These are phyloP conservation scores for Rhabdophis nuchalis DNA, from an alignment of 2,797 vertebrate species.

Conservation along the genomic window DNA sequence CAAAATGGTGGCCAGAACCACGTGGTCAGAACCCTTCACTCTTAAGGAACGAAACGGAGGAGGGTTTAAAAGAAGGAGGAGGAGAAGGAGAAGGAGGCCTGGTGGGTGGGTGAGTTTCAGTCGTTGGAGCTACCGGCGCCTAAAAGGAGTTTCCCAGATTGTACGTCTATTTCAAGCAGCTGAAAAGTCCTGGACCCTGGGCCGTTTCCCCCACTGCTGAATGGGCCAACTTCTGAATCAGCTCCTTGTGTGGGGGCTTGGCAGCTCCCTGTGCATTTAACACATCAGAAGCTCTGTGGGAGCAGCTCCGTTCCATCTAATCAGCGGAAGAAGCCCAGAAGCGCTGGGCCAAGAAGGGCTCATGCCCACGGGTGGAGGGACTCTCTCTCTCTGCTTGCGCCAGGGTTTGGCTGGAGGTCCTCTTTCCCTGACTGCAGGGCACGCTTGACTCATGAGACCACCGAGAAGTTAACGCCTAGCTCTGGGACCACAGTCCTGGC, in stretches of 20 bases:
- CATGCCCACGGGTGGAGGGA: background rate
- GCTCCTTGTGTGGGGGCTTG: background rate
- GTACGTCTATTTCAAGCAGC: background rate
- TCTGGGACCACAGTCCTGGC: background rate
- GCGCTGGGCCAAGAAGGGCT: background rate
- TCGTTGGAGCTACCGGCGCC: background rate
- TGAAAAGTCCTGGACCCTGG: background rate
- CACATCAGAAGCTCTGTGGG: background rate
- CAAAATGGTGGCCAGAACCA: background rate
- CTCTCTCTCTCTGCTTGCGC: background rate
- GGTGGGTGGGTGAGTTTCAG: background rate
- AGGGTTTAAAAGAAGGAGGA: background rate
- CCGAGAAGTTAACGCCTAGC: background rate
- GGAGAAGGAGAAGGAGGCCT: background rate
- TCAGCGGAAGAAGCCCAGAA: background rate
- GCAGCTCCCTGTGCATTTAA: background rate
- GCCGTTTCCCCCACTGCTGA: background rate
- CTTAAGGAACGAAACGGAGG: background rate
- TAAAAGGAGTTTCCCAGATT: background rate
- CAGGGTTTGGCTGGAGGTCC: background rate
- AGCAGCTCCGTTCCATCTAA: background rate
- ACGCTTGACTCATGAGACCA: background rate
- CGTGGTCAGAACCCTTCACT: background rate
- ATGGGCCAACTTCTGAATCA: background rate
- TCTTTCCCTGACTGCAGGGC: background rate